These are phyloP conservation scores for Dolichallabes microphthalmus DNA, from an alignment of 2,113 vertebrate species.

Conservation along the genomic window DNA sequence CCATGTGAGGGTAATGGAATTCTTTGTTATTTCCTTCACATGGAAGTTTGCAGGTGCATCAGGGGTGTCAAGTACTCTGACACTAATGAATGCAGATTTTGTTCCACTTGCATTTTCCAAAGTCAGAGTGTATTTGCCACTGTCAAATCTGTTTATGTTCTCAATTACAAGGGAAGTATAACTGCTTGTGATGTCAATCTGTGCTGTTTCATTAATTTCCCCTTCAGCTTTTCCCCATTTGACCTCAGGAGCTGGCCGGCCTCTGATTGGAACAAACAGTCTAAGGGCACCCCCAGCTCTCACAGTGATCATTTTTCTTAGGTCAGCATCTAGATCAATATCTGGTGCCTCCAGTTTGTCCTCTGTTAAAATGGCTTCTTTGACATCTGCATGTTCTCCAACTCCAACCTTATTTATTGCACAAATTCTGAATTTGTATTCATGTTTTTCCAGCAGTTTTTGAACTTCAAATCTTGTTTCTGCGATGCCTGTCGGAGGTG, in stretches of 20 bases:
- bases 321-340: constrained; percentile 90
- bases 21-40: constrained; percentile 92
- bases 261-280: constrained; percentile 92
- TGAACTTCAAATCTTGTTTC: constrained; percentile 84
- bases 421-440: constrained; percentile 95
- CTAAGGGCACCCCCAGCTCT: constrained; percentile 89
- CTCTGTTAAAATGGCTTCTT: constrained; percentile 83
- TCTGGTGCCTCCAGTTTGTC: constrained; percentile 95
- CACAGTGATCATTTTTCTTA: constrained; percentile 94
- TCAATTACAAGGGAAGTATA: constrained; percentile 95
- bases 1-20: constrained; percentile 91
- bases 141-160: constrained; percentile 92
- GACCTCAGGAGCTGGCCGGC: constrained; percentile 91
- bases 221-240: constrained; percentile 94
- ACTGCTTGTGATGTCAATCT: constrained; percentile 88
- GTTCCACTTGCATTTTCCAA: constrained; percentile 92
- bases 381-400: constrained; percentile 90
- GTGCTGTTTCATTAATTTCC: constrained; percentile 88
- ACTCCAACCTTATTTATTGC: constrained; percentile 94
- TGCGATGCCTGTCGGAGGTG: constrained; percentile 86
- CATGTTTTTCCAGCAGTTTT: constrained; percentile 90
- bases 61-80: constrained; percentile 93
- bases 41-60: constrained; percentile 88
- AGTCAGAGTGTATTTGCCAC: constrained; percentile 90
- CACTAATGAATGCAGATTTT: constrained; percentile 94